Conservation (phyloP, 1,140 invertebrate genomes). For the Drosophila lacertosa region DNA sequence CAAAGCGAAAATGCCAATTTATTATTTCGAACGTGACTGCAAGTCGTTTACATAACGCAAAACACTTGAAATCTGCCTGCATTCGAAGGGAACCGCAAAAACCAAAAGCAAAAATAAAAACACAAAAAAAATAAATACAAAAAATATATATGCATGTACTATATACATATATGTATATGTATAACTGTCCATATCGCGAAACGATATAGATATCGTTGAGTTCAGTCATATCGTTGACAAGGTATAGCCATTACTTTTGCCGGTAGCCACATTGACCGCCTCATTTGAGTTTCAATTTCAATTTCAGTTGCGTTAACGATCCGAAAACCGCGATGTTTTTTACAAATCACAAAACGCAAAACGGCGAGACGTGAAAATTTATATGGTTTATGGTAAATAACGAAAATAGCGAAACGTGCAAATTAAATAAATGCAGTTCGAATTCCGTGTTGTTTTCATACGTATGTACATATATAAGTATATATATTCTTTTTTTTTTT, state of each 20-base stretch:
- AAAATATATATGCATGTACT: not conserved
- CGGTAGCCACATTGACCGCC: slow-evolving; percentile 31
- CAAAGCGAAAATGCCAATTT: slow-evolving; percentile 53
- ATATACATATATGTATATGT: too few species aligned
- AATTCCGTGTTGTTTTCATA: not conserved
- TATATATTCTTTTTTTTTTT: slow-evolving; percentile 7
- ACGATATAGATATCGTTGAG: slow-evolving; percentile 31
- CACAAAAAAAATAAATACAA: not conserved
- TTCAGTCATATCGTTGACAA: slow-evolving; percentile 44
- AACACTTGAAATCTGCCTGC: slow-evolving; percentile 70
- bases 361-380: slow-evolving; percentile 58
- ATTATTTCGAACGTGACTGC: slow-evolving; percentile 67
- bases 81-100: slow-evolving; percentile 54
- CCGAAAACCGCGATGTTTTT: slow-evolving; percentile 44
- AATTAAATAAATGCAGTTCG: slow-evolving; percentile 49
- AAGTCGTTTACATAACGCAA: slow-evolving; percentile 69
- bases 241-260: slow-evolving; percentile 65
- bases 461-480: slow-evolving; percentile 20
- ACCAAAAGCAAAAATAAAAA: slow-evolving; percentile 41
- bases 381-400: slow-evolving; percentile 63
- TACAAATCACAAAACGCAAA: slow-evolving; percentile 54
- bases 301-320: slow-evolving; percentile 46
- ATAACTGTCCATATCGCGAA: slow-evolving; percentile 48
- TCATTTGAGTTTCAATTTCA: slow-evolving; percentile 52
- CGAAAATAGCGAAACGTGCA: slow-evolving; percentile 64